phyloP scores from a whole-genome alignment of 2,888 invertebrate genomes.

The Hydroisotoma schaefferi region DNA sequence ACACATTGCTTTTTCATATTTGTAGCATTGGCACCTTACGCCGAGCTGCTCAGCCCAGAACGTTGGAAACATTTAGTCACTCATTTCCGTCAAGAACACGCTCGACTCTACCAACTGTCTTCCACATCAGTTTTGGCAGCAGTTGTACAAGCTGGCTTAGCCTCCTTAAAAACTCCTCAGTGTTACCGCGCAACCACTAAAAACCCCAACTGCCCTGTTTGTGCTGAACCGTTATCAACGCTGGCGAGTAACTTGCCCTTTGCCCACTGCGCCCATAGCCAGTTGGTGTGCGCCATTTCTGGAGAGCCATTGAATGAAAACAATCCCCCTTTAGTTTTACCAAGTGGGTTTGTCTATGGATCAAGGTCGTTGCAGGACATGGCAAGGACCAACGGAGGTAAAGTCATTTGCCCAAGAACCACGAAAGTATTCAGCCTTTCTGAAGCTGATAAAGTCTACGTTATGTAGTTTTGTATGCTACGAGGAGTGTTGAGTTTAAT shows the following conservation, averaged over 20 bases:
- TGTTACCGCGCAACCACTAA: constrained; percentile 56
- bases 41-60: constrained; percentile 60
- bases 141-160: constrained; percentile 86
- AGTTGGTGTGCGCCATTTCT: constrained; percentile 85
- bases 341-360: constrained; percentile 96
- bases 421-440: constrained; percentile 85
- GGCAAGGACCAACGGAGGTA: constrained; percentile 85
- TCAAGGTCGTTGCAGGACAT: constrained; percentile 88
- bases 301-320: constrained; percentile 92
- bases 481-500: too few species aligned
- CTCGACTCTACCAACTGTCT: constrained; percentile 87
- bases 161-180: constrained; percentile 88
- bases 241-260: constrained; percentile 79
- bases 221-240: constrained; percentile 78
- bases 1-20: constrained; percentile 10
- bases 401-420: constrained; percentile 89
- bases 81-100: constrained; percentile 92
- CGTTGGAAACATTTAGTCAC: constrained; percentile 79
- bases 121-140: constrained; percentile 87
- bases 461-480: too few species aligned
- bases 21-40: constrained; percentile 51
- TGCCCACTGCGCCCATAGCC: constrained; percentile 94
- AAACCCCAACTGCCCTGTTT: constrained; percentile 88
- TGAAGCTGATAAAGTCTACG: constrained; percentile 93
- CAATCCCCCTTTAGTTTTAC: constrained; percentile 97